Evolutionary conservation across 2,888 invertebrate genomes (phyloP), one percentile per base, ranked within the genome.

Genomic region (Heliothis peltigera): DNA sequence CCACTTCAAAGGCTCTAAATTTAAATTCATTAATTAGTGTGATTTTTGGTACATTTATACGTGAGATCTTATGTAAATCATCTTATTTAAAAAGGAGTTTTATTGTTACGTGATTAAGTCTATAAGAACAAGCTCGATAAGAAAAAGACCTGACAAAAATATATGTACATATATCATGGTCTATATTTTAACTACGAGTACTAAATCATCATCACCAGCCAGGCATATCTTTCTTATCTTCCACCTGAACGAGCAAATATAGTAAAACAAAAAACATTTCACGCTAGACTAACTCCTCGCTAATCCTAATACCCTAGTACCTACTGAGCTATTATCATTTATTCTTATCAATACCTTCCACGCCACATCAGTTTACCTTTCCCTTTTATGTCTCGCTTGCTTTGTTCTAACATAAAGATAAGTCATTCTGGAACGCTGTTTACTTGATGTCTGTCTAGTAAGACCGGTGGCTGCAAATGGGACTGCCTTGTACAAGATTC

Each of bases 351-450:
- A 47, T 56, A 51, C 46, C 53, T 56, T 66, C 55, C 68, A 73
- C 74, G 49, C 43, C 32, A 60, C 64, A 59, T 48, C 75, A n/a
- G 18, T 21, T 44, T 10, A 25, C 47, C 32, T 64, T 73, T 73
- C 75, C 64, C 19, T 51, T 70, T 60, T 70, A 70, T 60, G 75
- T 44, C 49, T 54, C 54, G 15, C 47, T 1, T 62, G 25, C 47
- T 53, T 57, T 15, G 49, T 47, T 64, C 69, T 44, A 19, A 77
- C 74, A 12, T 57, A 57, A 62, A 63, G 74, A 76, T 75, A 87
- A 85, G 80, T 32, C 3, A 12, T 12, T 32, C 12, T 32, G 12
- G 32, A 32, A 32, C 12, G 10, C 12, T 32, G 32, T 32, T 32
- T 32, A 32, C 12, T 12, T 32, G 10, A 32, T 32, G 32, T 32